Conservation (phyloP, 2,113 vertebrate genomes). For the Alouatta palliata region DNA sequence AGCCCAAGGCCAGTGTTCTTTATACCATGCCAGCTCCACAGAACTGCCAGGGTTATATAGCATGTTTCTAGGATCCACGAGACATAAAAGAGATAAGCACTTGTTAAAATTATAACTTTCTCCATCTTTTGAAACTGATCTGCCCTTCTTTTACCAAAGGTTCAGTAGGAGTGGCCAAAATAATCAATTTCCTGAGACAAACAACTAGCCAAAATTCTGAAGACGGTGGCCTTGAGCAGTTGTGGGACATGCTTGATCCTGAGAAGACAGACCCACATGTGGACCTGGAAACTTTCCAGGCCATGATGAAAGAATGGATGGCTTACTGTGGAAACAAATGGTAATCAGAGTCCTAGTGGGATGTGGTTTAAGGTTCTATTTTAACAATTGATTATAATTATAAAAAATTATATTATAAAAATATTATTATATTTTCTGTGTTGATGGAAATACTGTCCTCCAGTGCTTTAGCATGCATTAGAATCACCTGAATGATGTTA, state of each 20-base stretch:
- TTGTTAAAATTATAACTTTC: not conserved
- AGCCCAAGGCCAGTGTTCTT: not conserved
- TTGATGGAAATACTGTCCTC: not conserved
- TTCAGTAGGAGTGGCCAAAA: slow-evolving; percentile 91
- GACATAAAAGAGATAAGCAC: not conserved
- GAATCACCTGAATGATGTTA: not conserved
- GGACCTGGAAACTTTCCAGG: slow-evolving; percentile 90
- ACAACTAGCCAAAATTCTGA: slow-evolving; percentile 87
- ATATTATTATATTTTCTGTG: not conserved
- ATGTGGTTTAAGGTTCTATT: not conserved
- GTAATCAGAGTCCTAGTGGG: slow-evolving; percentile 73
- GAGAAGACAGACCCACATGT: slow-evolving; percentile 89
- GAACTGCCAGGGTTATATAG: not conserved
- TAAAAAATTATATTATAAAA: too few relatives aligned
- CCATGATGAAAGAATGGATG: slow-evolving; percentile 92
- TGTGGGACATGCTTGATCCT: slow-evolving; percentile 92
- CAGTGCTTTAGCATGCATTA: too few relatives aligned
- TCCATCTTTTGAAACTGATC: not conserved
- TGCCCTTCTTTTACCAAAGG: slow-evolving; percentile 80
- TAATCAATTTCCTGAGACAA: slow-evolving; percentile 90
- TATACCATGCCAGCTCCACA: not conserved
- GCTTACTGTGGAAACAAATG: slow-evolving; percentile 87
- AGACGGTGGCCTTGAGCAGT: slow-evolving; percentile 89
- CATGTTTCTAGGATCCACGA: not conserved
- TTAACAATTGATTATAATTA: not conserved